A percentile compares a stretch with the other conserved stretches of the same genome.
These are phyloP conservation scores for Trachelus iudaicus DNA, from an alignment of 2,888 invertebrate genomes.

Conservation along the genomic window DNA sequence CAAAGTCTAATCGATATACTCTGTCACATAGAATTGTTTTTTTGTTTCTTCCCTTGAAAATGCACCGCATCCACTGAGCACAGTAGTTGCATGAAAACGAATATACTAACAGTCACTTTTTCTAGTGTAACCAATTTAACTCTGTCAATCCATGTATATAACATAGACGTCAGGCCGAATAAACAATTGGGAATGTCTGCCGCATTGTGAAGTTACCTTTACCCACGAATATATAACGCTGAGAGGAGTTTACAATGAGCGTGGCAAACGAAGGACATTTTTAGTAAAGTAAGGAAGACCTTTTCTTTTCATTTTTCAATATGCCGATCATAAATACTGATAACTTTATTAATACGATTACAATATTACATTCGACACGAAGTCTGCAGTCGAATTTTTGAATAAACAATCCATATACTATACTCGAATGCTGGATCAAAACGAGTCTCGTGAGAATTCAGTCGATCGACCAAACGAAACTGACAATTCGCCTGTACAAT, in stretches of 20 bases:
- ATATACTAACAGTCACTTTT: background rate
- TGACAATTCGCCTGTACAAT: constrained; percentile 10
- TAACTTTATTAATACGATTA: constrained; percentile 57
- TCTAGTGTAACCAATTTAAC: constrained; percentile 11
- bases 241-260: background rate
- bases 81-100: background rate
- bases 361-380: constrained; percentile 40
- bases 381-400: background rate
- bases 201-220: constrained; percentile 27
- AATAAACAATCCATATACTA: constrained; percentile 1
- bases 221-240: background rate
- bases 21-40: background rate
- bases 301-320: constrained; percentile 14
- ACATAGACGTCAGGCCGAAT: constrained; percentile 30
- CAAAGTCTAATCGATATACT: background rate
- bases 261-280: background rate
- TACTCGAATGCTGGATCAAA: background rate
- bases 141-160: constrained; percentile 33
- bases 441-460: background rate
- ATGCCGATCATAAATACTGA: constrained; percentile 50
- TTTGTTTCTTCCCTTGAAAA: background rate
- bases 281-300: constrained; percentile 13
- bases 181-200: constrained; percentile 42
- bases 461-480: background rate
- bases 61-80: background rate